phyloP scores from a whole-genome alignment of 2,113 vertebrate species.

The Hylia prasina region DNA sequence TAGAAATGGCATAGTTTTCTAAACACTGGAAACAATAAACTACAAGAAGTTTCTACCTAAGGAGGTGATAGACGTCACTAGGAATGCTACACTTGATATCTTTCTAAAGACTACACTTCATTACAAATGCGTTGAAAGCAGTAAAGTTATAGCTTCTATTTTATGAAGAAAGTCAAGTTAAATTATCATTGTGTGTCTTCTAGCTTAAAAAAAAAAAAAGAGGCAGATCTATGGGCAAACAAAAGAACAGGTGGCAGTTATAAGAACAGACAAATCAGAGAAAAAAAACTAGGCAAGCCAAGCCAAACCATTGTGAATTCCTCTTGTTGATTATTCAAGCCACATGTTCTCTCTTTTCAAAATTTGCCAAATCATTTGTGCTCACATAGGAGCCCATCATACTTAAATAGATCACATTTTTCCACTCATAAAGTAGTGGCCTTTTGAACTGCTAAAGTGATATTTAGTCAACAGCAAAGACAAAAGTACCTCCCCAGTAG shows the following conservation, averaged over 20 bases:
- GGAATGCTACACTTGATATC: background rate
- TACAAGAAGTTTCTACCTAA: background rate
- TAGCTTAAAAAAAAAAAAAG: background rate
- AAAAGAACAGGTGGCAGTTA: conserved; percentile 61
- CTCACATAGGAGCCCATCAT: background rate
- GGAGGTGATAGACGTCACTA: background rate
- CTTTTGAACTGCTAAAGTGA: background rate
- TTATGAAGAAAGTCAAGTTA: conserved; percentile 1
- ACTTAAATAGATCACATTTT: conserved; percentile 12
- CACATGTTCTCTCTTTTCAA: conserved; percentile 50
- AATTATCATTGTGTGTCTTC: background rate
- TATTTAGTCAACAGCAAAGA: background rate
- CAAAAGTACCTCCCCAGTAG: background rate
- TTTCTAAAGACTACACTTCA: background rate
- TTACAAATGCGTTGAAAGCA: background rate
- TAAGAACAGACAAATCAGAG: conserved; percentile 53
- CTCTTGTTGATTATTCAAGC: conserved; percentile 56
- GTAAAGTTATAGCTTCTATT: background rate
- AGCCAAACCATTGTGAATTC: conserved; percentile 56
- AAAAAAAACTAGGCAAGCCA: conserved; percentile 25
- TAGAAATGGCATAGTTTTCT: background rate
- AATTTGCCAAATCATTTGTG: conserved; percentile 46
- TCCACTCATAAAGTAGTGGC: background rate
- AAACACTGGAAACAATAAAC: background rate
- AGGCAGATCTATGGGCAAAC: background rate